These are phyloP conservation scores for Galemys pyrenaicus DNA, from an alignment of 2,113 vertebrate genomes.

Conservation along the genomic window DNA sequence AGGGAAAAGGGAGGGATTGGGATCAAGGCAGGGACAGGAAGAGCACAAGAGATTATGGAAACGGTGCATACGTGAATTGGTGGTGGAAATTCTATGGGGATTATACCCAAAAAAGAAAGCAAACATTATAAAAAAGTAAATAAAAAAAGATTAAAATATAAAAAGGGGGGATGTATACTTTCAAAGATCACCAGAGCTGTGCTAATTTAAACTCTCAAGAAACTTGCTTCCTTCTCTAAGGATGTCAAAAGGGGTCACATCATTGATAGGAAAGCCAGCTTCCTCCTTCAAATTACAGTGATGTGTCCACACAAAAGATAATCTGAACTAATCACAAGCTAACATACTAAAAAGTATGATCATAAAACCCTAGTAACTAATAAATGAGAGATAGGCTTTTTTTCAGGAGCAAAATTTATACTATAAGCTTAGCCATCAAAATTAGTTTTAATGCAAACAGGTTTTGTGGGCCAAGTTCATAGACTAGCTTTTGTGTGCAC, in stretches of 20 bases:
- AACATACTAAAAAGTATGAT: neutral
- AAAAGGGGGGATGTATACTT: too few species aligned
- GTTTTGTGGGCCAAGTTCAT: neutral
- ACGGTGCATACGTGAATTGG: too few species aligned
- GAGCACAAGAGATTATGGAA: too few species aligned
- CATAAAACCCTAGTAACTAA: neutral
- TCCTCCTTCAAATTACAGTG: neutral
- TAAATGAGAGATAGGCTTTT: neutral
- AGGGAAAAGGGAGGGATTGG: too few species aligned
- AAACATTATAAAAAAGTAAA: too few species aligned
- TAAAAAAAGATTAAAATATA: too few species aligned
- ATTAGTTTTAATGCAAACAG: too few species aligned
- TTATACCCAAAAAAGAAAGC: too few species aligned
- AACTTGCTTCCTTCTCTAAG: neutral
- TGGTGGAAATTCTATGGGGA: too few species aligned
- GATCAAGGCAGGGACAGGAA: too few species aligned
- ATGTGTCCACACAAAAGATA: neutral
- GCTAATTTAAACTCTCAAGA: neutral
- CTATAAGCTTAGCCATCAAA: neutral
- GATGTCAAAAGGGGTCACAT: neutral
- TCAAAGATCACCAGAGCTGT: neutral
- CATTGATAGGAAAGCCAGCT: neutral
- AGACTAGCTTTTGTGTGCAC: neutral
- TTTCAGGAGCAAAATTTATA: conserved; percentile 1
- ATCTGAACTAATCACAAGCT: neutral